Evolutionary conservation across 2,113 vertebrate species (phyloP).

Genomic region (Melanerpes aurifrons): DNA sequence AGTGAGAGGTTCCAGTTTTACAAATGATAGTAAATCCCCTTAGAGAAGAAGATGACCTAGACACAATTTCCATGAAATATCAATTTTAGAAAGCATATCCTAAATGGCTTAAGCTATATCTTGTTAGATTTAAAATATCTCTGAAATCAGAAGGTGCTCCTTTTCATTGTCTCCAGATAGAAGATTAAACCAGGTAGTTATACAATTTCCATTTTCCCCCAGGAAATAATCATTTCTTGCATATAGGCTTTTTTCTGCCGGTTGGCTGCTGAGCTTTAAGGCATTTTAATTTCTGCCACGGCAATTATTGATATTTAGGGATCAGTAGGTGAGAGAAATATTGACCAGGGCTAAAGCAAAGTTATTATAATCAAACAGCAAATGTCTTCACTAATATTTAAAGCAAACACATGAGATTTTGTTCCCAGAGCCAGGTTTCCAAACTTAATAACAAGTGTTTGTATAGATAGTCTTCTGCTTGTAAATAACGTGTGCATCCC

Average conservation of each 20-base stretch:
- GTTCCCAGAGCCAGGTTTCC: not conserved
- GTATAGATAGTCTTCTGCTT: not conserved
- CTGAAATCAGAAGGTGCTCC: not conserved
- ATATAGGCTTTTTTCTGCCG: not conserved
- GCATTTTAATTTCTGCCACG: not conserved
- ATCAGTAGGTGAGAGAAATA: not conserved
- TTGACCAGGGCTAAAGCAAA: not conserved
- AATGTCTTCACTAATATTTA: not conserved
- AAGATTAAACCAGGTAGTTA: not conserved
- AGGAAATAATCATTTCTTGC: not conserved
- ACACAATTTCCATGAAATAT: conserved; percentile 43
- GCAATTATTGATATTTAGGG: not conserved
- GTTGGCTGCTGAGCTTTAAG: not conserved
- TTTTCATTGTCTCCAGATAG: not conserved
- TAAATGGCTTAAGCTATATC: not conserved
- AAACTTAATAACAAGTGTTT: not conserved
- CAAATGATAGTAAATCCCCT: conserved; percentile 32
- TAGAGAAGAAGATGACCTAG: conserved; percentile 15
- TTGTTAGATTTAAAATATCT: conserved; percentile 11
- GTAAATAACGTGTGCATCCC: not conserved
- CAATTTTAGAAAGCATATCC: conserved; percentile 25
- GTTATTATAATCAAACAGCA: conserved; percentile 13
- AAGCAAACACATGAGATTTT: not conserved
- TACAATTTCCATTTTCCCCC: not conserved
- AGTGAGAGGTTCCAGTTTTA: conserved; percentile 1